Conservation (phyloP, 2,888 invertebrate species). For the Dinocampus coccinellae region DNA sequence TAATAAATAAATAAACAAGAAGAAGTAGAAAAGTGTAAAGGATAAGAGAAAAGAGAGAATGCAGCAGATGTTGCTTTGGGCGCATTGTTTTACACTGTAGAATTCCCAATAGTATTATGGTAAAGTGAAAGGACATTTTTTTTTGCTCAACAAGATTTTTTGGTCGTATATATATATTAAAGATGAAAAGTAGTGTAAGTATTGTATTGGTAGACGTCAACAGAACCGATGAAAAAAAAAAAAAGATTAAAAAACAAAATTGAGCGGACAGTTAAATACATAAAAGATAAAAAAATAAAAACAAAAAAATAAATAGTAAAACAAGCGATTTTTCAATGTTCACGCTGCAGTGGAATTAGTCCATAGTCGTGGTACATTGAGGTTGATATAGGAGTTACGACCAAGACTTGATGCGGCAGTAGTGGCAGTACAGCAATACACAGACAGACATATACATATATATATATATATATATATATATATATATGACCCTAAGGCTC, state of each 20-base stretch:
- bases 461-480: background rate
- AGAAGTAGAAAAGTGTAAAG: background rate
- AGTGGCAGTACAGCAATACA: background rate
- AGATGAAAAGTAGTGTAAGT: background rate
- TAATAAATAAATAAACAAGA: background rate
- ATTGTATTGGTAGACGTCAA: conserved; percentile 5
- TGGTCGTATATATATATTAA: background rate
- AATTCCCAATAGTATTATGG: conserved; percentile 23
- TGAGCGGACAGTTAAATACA: background rate
- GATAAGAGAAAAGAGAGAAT: background rate
- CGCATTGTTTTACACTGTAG: conserved; percentile 23
- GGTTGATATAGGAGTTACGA: background rate
- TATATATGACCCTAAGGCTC: background rate
- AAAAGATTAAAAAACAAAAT: background rate
- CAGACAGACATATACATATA: background rate
- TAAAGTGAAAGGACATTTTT: conserved; percentile 9
- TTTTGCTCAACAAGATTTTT: conserved; percentile 19
- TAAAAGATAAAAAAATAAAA: background rate
- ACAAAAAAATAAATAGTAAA: background rate
- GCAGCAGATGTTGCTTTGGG: conserved; percentile 12
- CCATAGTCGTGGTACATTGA: background rate
- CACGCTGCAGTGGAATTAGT: background rate
- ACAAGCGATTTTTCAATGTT: conserved; percentile 18
- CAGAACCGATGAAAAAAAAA: background rate
- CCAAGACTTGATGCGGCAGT: background rate